Evolutionary conservation across 1,140 invertebrate species (phyloP).

Genomic region (Mya arenaria): DNA sequence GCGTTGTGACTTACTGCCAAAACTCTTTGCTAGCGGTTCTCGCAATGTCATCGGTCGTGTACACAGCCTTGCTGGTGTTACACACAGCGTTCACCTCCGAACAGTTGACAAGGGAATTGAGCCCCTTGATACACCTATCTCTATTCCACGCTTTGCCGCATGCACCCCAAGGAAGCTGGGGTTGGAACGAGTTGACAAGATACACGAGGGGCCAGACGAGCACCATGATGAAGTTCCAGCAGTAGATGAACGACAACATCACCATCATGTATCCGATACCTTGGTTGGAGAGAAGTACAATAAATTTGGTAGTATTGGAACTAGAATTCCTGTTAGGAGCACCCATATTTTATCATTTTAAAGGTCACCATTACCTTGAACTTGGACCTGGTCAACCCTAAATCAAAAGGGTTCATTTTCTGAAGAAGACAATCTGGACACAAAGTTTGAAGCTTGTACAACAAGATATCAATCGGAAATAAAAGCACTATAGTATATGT

Average conservation of each 20-base stretch:
- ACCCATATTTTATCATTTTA: too few species aligned
- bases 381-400: too few species aligned
- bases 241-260: conserved; percentile 61
- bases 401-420: too few species aligned
- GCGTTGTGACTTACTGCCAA: conserved; percentile 70
- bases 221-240: conserved; percentile 80
- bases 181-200: conserved; percentile 83
- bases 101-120: conserved; percentile 16
- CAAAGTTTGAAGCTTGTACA: too few species aligned
- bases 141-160: conserved; percentile 95
- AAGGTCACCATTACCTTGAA: too few species aligned
- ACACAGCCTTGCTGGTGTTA: conserved; percentile 5
- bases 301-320: too few species aligned
- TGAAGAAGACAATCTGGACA: too few species aligned
- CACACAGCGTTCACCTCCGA: not conserved
- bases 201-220: conserved; percentile 98
- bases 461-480: too few species aligned
- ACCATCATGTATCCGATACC: conserved; percentile 67
- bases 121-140: conserved; percentile 53
- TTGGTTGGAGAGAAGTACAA: too few species aligned
- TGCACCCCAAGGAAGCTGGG: conserved; percentile 93
- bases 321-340: too few species aligned
- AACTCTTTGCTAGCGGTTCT: conserved; percentile 64
- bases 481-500: too few species aligned
- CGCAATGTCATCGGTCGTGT: not conserved